Base-by-base conservation (phyloP, 2,888 invertebrate genomes). In the Noctua pronuba region DNA sequence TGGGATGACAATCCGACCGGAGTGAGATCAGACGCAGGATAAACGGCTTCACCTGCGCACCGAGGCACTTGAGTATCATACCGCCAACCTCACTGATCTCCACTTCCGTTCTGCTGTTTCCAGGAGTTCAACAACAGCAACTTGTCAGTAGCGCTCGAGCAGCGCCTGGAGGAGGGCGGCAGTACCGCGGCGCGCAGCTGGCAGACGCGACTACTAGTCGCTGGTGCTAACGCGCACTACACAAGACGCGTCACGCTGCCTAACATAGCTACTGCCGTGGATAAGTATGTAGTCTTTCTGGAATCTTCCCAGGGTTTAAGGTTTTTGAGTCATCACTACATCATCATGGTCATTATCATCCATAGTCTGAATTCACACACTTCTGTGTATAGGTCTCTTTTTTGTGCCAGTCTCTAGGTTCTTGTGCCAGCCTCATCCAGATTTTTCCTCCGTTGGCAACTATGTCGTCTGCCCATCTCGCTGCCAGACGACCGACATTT, bases 221-320 rank as follows among this genome's bases (percentile, higher is more conserved):
- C 99, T 73, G 97, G 99, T 81, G 98, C 99, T 88, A 99, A 99
- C 94, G 99, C 99, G 92, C 98, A 98, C 82, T 99, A 98, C 93
- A 98, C 99, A 11, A 97, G 98, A 76, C 97, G 97, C 81, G 97
- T 97, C 69, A 97, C 98, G 71, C 97, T 99, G 82, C 97, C 98
- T 6, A 97, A 98, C 88, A 97, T 99, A 64, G 97, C 97, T 1
- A 97, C 97, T 46, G 95, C 97, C 21, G 98, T 99, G 80, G 97
- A 97, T 49, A 97, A 96, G 96, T 96, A 83, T 16, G 67, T 73
- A 46, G 18, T 31, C 8, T 31, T 4, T 31, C 18, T 28, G 16
- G 7, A 58, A 58, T 28, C 58, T 28, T 58, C 58, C 28, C 28
- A 16, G 2, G 13, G 16, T 58, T 16, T 55, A n/a, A n/a, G 55